Percentiles rank a stretch among this genome's conserved stretches.
Evolutionary conservation across 1,140 invertebrate species (phyloP).

Genomic region (Drosophila paulistorum): DNA sequence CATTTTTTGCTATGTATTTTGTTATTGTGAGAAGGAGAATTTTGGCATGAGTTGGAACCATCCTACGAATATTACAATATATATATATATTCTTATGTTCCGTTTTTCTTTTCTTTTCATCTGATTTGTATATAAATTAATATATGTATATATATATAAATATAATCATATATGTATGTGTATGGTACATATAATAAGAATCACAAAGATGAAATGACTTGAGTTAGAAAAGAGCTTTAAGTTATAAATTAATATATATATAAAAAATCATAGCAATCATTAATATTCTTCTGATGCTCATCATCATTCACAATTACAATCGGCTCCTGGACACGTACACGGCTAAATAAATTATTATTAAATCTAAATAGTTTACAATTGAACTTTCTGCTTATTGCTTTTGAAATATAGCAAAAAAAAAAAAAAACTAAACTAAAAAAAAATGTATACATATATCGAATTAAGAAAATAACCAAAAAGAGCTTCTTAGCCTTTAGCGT

Average conservation of each 20-base stretch:
- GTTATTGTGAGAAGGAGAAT: conserved; percentile 1
- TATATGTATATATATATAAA: conserved; percentile 7
- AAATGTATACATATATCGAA: background rate
- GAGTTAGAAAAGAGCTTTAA: conserved; percentile 51
- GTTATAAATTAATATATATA: conserved; percentile 37
- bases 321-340: conserved; percentile 26
- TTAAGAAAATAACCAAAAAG: conserved; percentile 2
- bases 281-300: background rate
- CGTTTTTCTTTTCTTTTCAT: background rate
- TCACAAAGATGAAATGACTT: conserved; percentile 74
- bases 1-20: conserved; percentile 4
- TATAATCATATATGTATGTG: conserved; percentile 18
- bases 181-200: conserved; percentile 49
- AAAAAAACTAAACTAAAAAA: background rate
- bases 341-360: conserved; percentile 56
- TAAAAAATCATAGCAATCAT: conserved; percentile 31
- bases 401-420: conserved; percentile 2
- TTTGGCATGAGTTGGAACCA: background rate
- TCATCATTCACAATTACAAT: conserved; percentile 47
- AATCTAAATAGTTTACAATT: conserved; percentile 57
- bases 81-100: background rate
- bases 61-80: background rate
- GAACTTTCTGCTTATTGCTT: conserved; percentile 54
- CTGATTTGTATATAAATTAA: background rate
- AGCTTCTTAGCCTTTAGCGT: conserved; percentile 19